phyloP scores from a whole-genome alignment of 2,797 vertebrate species.

The Tapera naevia region DNA sequence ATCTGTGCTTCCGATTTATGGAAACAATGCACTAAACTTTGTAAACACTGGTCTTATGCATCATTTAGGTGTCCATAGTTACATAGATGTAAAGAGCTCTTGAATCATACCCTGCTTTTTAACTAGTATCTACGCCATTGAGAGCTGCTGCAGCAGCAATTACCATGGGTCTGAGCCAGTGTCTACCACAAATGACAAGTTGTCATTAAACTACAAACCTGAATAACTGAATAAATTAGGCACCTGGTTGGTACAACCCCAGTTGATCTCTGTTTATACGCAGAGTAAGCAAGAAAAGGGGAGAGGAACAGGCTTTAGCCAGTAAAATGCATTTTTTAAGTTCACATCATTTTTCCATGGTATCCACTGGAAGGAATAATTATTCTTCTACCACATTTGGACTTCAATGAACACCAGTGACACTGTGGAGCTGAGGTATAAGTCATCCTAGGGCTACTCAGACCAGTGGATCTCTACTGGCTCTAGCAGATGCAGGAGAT shows the following conservation, averaged over 20 bases:
- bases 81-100: neutral
- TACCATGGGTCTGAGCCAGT: neutral
- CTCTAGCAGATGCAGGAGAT: neutral
- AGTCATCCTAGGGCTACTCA: neutral
- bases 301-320: neutral
- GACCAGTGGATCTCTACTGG: neutral
- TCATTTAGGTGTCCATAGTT: conserved; percentile 2
- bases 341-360: neutral
- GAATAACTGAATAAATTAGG: conserved; percentile 20
- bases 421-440: neutral
- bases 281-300: neutral
- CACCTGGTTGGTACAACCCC: neutral
- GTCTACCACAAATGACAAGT: neutral
- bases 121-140: neutral
- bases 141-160: neutral
- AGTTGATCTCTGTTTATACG: neutral
- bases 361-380: neutral
- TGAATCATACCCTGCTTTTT: neutral
- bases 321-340: neutral
- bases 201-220: neutral
- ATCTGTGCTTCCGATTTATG: neutral
- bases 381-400: neutral
- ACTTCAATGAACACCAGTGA: neutral
- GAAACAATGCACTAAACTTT: neutral
- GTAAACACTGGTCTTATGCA: conserved; percentile 5